Base-by-base conservation (phyloP, 2,113 vertebrate genomes). In the Calidris pygmaea region DNA sequence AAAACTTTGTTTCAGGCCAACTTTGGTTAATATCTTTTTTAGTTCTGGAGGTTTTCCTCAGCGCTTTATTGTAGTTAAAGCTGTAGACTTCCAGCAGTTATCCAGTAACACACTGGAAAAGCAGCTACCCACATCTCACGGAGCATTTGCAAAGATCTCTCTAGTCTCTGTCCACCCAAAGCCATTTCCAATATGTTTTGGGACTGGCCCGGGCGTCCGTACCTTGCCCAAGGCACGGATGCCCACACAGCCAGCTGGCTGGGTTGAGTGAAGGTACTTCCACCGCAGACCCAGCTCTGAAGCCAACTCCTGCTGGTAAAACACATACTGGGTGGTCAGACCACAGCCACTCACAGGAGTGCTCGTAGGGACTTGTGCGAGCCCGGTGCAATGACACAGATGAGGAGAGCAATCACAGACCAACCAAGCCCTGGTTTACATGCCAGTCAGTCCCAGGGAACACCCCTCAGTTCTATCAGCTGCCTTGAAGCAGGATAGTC, bases 61-160 rank as follows among this genome's bases (percentile, higher is more conserved):
- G 12, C 1, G 1, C 48, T 16, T 63, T 43, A 3, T 8, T 43
- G 22, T 3, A 43, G 6, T 13, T 60, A 45, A n/a, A n/a, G n/a
- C n/a, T n/a, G n/a, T n/a, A n/a, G n/a, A n/a, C n/a, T n/a, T n/a
- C n/a, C n/a, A n/a, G n/a, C n/a, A n/a, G n/a, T n/a, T 27, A 37
- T 2, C 32, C 26, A 67, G 35, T 22, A 63, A 26, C 1, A 0
- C 55, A 6, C 45, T 55, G 68, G 39, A 21, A 76, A 17, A 74
- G 21, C 12, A 43, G 14, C 35, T 53, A 12, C 30, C 10, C 56
- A 14, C 55, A 35, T 5, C 24, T 34, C 22, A 15, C 0, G 3
- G 27, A 9, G 24, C 37, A 20, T 41, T 47, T 47, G 11, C 35
- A 63, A 32, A 32, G 27, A 4, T 32, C 34, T 23, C 26, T 59